Percentiles rank a stretch among this genome's conserved stretches.
Conservation (phyloP, 2,113 vertebrate genomes). For the Paradoxurus hermaphroditus region DNA sequence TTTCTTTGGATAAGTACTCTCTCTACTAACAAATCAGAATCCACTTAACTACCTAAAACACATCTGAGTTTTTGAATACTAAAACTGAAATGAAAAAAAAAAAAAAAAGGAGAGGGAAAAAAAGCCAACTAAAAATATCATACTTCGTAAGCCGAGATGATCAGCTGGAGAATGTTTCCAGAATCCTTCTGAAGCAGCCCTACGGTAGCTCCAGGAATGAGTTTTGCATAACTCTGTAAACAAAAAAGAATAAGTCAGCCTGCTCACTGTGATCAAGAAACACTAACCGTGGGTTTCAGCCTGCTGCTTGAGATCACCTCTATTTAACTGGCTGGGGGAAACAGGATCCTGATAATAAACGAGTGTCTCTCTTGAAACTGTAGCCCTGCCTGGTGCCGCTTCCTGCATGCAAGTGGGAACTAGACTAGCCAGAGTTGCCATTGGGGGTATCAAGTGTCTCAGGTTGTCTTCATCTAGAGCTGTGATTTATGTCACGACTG, state of each 20-base stretch:
- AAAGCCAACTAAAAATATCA: slow-evolving; percentile 41
- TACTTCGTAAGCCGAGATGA: slow-evolving; percentile 96
- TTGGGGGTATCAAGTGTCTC: background rate
- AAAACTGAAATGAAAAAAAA: background rate
- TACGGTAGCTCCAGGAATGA: slow-evolving; percentile 97
- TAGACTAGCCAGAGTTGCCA: background rate
- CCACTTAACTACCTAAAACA: background rate
- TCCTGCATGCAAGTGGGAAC: background rate
- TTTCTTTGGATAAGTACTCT: background rate
- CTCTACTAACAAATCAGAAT: background rate
- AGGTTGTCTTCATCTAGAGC: background rate
- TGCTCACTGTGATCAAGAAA: background rate
- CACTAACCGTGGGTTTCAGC: background rate
- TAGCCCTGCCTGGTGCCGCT: background rate
- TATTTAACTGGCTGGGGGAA: background rate
- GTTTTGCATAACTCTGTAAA: slow-evolving; percentile 93
- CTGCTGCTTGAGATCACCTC: background rate
- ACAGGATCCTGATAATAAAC: background rate
- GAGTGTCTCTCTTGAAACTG: background rate
- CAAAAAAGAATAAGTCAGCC: slow-evolving; percentile 17
- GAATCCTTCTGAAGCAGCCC: slow-evolving; percentile 91
- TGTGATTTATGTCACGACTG: background rate
- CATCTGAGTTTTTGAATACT: slow-evolving; percentile 20
- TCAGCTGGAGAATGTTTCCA: slow-evolving; percentile 94
- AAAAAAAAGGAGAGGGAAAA: background rate